phyloP scores from a whole-genome alignment of 64 coral and sea anemone genomes.

The Dendrophyllia cribrosa region DNA sequence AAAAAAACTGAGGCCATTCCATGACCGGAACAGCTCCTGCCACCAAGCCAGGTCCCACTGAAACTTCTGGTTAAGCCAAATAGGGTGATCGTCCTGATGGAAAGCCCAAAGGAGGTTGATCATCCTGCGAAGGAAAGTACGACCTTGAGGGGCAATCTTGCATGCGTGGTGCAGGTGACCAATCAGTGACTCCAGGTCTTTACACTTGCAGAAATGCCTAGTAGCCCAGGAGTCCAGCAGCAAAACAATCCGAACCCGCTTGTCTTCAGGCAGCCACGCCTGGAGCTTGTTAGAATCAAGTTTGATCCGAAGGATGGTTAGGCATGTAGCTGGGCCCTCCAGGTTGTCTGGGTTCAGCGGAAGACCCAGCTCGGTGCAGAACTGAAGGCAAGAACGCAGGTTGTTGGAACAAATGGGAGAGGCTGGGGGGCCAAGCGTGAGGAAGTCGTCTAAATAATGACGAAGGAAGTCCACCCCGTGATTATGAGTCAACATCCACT shows the following conservation, averaged over 20 bases:
- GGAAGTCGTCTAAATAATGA: conserved; percentile 59
- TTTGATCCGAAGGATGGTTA: conserved; percentile 15
- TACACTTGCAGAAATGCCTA: neutral
- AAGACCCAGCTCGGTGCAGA: neutral
- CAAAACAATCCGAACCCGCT: neutral
- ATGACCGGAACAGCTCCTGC: neutral
- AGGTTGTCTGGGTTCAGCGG: neutral
- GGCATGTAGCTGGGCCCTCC: neutral
- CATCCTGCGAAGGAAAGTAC: neutral
- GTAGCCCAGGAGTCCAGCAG: conserved; percentile 10
- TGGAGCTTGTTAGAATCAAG: neutral
- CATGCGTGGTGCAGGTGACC: conserved; percentile 48
- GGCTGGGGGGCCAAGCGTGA: conserved; percentile 4
- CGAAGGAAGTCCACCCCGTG: conserved; percentile 3
- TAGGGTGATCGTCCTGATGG: conserved; percentile 39
- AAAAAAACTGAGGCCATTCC: neutral
- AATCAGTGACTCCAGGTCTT: neutral
- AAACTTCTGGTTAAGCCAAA: conserved; percentile 39
- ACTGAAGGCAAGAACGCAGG: neutral
- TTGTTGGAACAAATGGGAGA: neutral
- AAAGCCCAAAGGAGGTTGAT: neutral
- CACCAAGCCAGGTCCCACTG: conserved; percentile 48
- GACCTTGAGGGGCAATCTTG: neutral
- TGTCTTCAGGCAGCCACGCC: conserved; percentile 12
- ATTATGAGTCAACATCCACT: conserved; percentile 48